Evolutionary conservation across 2,888 invertebrate species (phyloP), one percentile per base, ranked within the genome.

Genomic region (Dryocosmus kuriphilus): DNA sequence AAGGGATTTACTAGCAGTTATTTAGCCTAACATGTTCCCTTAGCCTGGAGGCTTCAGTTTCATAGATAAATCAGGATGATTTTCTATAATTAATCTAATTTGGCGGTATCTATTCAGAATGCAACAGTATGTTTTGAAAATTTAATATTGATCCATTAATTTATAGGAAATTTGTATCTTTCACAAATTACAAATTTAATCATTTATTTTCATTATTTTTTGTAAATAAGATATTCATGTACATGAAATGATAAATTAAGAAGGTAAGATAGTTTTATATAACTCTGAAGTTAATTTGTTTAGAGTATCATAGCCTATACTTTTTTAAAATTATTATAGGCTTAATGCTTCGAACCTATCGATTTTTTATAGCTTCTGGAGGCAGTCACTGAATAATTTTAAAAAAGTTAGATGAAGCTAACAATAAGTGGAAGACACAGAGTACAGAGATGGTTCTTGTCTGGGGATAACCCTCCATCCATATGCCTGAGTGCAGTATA

Each of bases 401-500:
- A 38, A 76, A 61, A 65, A 78, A 79, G 76, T 77, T 51, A 19
- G 14, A 60, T 82, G 85, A 81, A 86, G 81, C 85, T 85, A 81
- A n/a, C n/a, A n/a, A n/a, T n/a, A n/a, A 88, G 85, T 88, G 84
- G 84, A 80, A 85, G 82, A 80, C 81, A 85, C 83, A 85, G 84
- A 82, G 85, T 85, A 85, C 79, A 86, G 84, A 88, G 88, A 87
- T 88, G 83, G 85, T 86, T 87, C 88, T 89, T 87, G 89, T 89
- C 89, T 90, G 89, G 86, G 86, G 80, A 87, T 88, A 86, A 89
- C 88, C 88, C 89, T 89, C 87, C 87, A 85, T 86, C 85, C 83
- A 83, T 86, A 86, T 79, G 83, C 86, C 85, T 89, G 76, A 75
- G 78, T 81, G 77, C 84, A 85, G 81, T 84, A 86, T 85, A 88